Evolutionary conservation across 2,797 vertebrate genomes (phyloP).

Genomic region (Sebastes minor): DNA sequence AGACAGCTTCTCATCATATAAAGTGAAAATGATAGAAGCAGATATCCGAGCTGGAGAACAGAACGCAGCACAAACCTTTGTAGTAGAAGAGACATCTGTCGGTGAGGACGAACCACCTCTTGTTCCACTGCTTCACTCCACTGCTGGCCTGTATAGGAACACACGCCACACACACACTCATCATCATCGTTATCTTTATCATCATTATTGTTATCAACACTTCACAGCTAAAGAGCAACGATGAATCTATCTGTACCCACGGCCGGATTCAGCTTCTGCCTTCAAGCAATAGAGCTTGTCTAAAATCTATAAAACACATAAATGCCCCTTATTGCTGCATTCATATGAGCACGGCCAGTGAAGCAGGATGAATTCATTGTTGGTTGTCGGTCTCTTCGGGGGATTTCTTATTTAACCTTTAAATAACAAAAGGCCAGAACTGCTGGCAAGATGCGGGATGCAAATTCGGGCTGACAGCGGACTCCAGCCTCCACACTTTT

Average conservation of each 20-base stretch:
- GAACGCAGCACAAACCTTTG: constrained; percentile 84
- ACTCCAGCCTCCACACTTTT: background rate
- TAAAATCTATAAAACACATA: background rate
- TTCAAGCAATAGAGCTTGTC: background rate
- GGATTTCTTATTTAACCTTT: background rate
- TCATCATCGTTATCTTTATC: background rate
- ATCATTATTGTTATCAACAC: background rate
- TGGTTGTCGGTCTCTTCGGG: background rate
- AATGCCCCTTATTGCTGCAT: too few relatives aligned
- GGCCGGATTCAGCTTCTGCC: background rate
- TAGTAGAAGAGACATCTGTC: constrained; percentile 97
- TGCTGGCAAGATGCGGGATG: background rate
- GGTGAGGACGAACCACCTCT: constrained; percentile 94
- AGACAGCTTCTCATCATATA: background rate
- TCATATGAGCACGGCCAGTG: background rate
- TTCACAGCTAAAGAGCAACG: background rate
- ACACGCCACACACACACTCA: background rate
- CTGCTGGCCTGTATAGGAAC: constrained; percentile 87
- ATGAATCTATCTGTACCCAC: background rate
- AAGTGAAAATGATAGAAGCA: background rate
- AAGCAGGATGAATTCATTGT: background rate
- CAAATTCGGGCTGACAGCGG: background rate
- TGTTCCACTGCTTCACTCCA: constrained; percentile 96
- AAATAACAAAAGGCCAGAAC: background rate
- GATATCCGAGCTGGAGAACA: background rate